Evolutionary conservation across 2,888 invertebrate genomes (phyloP).

Genomic region (Andrena flavipes): DNA sequence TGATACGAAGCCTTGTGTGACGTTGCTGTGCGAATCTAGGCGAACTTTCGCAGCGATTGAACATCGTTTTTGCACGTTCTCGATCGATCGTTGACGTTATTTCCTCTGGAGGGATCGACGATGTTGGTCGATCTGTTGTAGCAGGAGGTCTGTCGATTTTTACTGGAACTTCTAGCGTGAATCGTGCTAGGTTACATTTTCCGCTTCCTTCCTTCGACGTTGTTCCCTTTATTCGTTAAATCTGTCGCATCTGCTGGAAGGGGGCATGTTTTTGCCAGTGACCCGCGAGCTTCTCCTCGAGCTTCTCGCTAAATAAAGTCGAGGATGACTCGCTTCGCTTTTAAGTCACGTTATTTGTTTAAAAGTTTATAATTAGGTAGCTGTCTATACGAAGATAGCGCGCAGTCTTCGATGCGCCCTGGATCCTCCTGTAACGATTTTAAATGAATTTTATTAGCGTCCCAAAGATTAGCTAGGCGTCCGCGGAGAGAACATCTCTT

Average conservation of each 20-base stretch:
- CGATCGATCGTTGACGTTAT: constrained; percentile 8
- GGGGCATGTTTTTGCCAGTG: background rate
- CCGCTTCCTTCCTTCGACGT: constrained; percentile 6
- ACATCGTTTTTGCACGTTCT: background rate
- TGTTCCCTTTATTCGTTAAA: background rate
- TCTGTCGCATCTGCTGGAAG: background rate
- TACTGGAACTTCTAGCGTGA: background rate
- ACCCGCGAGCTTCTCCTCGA: constrained; percentile 3
- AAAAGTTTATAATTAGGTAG: constrained; percentile 49
- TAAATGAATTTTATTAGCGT: constrained; percentile 1
- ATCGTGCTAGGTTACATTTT: background rate
- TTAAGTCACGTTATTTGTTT: constrained; percentile 40
- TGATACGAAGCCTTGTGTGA: constrained; percentile 6
- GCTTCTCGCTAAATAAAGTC: background rate
- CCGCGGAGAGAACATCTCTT: background rate
- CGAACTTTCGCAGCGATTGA: background rate
- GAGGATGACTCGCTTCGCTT: constrained; percentile 35
- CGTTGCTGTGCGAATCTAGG: constrained; percentile 32
- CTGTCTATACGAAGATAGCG: constrained; percentile 10
- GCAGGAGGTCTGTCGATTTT: background rate
- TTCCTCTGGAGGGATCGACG: background rate
- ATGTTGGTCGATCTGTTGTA: background rate
- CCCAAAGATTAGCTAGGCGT: background rate
- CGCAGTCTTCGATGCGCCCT: too few relatives aligned
- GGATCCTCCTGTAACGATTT: background rate